phyloP scores from a whole-genome alignment of 1,140 invertebrate species.

The Drosophila tani region DNA sequence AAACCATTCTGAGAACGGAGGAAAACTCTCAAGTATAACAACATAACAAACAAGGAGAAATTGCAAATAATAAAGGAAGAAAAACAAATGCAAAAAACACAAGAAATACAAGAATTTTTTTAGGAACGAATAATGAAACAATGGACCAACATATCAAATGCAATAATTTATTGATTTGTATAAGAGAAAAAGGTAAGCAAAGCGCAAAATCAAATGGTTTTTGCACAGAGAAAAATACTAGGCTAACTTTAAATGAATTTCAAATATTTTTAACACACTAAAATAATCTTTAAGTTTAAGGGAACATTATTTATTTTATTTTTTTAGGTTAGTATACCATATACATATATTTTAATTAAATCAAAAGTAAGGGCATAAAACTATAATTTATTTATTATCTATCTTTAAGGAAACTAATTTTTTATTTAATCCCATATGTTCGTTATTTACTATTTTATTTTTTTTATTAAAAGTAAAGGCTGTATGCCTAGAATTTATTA shows the following conservation, averaged over 20 bases:
- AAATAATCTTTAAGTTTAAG: no score
- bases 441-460: no score
- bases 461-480: no score
- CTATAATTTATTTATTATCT: no score
- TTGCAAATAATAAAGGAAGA: constrained; percentile 27
- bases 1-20: constrained; percentile 1
- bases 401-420: no score
- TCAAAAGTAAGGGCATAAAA: no score
- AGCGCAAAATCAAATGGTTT: neutral
- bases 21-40: constrained; percentile 20
- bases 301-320: neutral
- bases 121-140: constrained; percentile 84
- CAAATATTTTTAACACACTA: neutral
- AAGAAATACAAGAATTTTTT: constrained; percentile 78
- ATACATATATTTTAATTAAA: neutral
- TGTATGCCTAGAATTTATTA: no score
- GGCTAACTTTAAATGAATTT: neutral
- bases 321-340: no score
- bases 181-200: constrained; percentile 74
- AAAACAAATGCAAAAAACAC: constrained; percentile 8
- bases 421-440: no score
- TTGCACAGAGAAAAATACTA: constrained; percentile 2
- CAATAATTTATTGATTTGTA: constrained; percentile 83
- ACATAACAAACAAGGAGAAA: constrained; percentile 3
- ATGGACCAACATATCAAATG: constrained; percentile 84